Evolutionary conservation across 1,140 invertebrate species (phyloP), one percentile per base, ranked within the genome.

Genomic region (Epicauta chinensis): DNA sequence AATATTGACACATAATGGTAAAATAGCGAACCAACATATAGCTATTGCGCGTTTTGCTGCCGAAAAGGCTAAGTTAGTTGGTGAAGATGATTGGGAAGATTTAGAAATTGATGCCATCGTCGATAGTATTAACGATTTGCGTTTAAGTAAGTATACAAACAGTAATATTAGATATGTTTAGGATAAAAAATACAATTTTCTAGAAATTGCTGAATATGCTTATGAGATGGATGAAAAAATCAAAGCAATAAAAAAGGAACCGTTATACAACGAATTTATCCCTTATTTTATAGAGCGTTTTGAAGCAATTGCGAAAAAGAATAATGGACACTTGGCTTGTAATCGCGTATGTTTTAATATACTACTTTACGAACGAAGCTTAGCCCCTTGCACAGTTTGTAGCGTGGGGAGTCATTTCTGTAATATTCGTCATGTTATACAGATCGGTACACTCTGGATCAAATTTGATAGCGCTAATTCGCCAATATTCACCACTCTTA

Each of bases 11-110:
- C 71, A 84, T 9, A 82, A 89, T 60, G 86, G 81, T 6, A 80
- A 82, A 59, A 65, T 71, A 44, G 66, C 84, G 3, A 72, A 76
- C 61, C 86, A 90, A 67, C 82, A 81, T 50, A 66, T 76, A 16
- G 79, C 86, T 31, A 87, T 90, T 57, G 76, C 74, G 17, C 76
- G 84, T 16, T 89, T 81, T 59, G 66, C 87, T 12, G 86, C 83
- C 2, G 82, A 78, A 59, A 72, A 82, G 54, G 77, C 75, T 41
- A 78, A 75, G 41, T 64, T 89, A 37, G 74, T 71, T 53, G 84
- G 84, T 2, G 74, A 77, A 53, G 71, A 80, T 60, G 78, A 80
- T 32, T 80, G 78, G 73, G 81, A 86, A 65, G 73, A 77, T 56
- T 62, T 83, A 35, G 69, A 79, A 66, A 78, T 83, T 35, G 82